Evolutionary conservation across 2,113 vertebrate species (phyloP).

Genomic region (Sorex fumeus): DNA sequence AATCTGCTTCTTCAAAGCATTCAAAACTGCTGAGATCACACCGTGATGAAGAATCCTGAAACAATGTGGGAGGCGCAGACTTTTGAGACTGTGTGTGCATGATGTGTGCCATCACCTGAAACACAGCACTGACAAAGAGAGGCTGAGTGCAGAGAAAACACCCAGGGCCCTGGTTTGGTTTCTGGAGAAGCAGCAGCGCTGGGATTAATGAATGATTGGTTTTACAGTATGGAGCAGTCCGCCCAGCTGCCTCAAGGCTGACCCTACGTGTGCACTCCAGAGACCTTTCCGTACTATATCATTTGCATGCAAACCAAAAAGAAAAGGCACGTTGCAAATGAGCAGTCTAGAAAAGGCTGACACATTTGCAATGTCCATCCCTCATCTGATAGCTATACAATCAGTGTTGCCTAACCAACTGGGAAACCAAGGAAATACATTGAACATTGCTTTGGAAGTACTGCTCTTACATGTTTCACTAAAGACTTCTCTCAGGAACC

Average conservation of each 20-base stretch:
- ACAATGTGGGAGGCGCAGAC: conserved; percentile 92
- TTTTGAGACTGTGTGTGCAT: conserved; percentile 87
- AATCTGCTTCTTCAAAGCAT: conserved; percentile 91
- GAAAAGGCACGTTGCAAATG: neutral
- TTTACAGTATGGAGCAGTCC: neutral
- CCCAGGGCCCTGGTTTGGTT: conserved; percentile 29
- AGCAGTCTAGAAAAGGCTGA: neutral
- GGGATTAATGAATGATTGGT: neutral
- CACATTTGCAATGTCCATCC: neutral
- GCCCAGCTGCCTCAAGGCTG: neutral
- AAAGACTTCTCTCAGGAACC: conserved; percentile 12
- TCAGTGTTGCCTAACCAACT: conserved; percentile 48
- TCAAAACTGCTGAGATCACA: conserved; percentile 91
- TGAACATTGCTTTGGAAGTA: neutral
- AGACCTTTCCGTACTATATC: neutral
- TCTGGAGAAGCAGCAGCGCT: conserved; percentile 11
- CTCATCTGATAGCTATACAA: neutral
- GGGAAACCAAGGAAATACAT: conserved; percentile 34
- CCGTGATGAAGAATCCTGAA: conserved; percentile 94
- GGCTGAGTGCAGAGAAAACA: conserved; percentile 58
- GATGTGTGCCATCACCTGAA: conserved; percentile 85
- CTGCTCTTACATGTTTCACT: conserved; percentile 31
- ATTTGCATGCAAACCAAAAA: conserved; percentile 10
- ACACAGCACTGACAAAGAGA: conserved; percentile 82
- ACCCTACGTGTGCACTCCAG: rapidly evolving